These are phyloP conservation scores for Papilio gigon DNA, from an alignment of 2,888 invertebrate genomes.

Conservation along the genomic window DNA sequence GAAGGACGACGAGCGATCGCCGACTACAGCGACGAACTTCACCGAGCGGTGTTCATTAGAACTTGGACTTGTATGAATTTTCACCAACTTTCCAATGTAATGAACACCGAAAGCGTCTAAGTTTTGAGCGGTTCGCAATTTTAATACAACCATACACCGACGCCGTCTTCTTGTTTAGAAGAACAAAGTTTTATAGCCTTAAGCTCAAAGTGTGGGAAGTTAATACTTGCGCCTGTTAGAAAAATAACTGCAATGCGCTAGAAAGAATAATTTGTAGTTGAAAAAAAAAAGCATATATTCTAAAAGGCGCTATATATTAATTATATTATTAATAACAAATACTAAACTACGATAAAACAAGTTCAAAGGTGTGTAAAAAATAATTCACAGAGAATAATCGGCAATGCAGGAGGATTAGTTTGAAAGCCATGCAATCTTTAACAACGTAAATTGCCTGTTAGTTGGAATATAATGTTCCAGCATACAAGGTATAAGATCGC, in stretches of 20 bases:
- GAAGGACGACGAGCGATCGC: conserved; percentile 55
- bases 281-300: no score
- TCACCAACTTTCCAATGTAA: conserved; percentile 78
- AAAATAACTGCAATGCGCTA: not conserved
- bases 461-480: not conserved
- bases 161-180: conserved; percentile 6
- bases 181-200: conserved; percentile 7
- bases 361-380: no score
- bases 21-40: conserved; percentile 66
- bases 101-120: conserved; percentile 81
- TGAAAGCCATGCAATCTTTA: not conserved
- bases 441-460: not conserved
- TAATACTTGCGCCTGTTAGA: not conserved
- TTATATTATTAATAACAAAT: no score
- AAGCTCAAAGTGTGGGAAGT: not conserved
- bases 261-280: not conserved
- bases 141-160: conserved; percentile 65
- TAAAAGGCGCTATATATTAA: not conserved
- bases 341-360: no score
- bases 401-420: not conserved
- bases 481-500: not conserved
- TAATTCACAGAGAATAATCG: not conserved
- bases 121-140: conserved; percentile 78
- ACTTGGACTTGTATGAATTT: conserved; percentile 80
- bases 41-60: conserved; percentile 78